phyloP scores from a whole-genome alignment of 2,888 invertebrate species.

The Meiosimyza platycephala region DNA sequence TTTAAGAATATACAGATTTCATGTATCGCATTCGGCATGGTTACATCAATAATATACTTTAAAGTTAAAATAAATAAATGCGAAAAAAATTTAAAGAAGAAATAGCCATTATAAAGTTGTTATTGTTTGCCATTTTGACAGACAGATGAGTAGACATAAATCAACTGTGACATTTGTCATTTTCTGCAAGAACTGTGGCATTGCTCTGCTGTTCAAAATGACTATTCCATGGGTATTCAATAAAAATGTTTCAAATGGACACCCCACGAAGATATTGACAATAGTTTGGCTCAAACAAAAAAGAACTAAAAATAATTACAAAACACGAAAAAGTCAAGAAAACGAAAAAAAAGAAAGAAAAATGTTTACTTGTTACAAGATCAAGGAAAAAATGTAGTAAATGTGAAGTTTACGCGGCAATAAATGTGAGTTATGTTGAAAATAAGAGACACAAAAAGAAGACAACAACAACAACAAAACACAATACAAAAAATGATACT shows the following conservation, averaged over 20 bases:
- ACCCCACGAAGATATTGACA: slow-evolving; percentile 15
- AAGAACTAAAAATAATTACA: not conserved
- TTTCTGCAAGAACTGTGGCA: slow-evolving; percentile 25
- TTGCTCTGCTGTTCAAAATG: not conserved
- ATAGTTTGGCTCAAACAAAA: not conserved
- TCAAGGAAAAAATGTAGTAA: slow-evolving; percentile 11
- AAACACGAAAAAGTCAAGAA: slow-evolving; percentile 15
- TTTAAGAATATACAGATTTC: slow-evolving; percentile 4
- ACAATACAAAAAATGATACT: slow-evolving; percentile 22
- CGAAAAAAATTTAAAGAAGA: too few species aligned
- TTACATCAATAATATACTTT: too few species aligned
- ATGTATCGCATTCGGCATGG: not conserved
- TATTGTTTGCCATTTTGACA: slow-evolving; percentile 23
- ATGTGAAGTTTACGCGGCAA: slow-evolving; percentile 32
- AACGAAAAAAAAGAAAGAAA: too few species aligned
- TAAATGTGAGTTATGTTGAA: slow-evolving; percentile 31
- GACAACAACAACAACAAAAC: slow-evolving; percentile 37
- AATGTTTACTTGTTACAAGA: slow-evolving; percentile 12
- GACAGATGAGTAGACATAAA: slow-evolving; percentile 23
- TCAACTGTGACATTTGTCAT: slow-evolving; percentile 35
- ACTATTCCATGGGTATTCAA: not conserved
- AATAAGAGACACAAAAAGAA: slow-evolving; percentile 28
- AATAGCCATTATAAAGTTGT: slow-evolving; percentile 1
- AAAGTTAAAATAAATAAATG: too few species aligned
- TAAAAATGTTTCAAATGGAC: not conserved